Percentiles rank a stretch among this genome's conserved stretches.
phyloP scores from a whole-genome alignment of 1,140 invertebrate species.

The Mactra quadrangularis region DNA sequence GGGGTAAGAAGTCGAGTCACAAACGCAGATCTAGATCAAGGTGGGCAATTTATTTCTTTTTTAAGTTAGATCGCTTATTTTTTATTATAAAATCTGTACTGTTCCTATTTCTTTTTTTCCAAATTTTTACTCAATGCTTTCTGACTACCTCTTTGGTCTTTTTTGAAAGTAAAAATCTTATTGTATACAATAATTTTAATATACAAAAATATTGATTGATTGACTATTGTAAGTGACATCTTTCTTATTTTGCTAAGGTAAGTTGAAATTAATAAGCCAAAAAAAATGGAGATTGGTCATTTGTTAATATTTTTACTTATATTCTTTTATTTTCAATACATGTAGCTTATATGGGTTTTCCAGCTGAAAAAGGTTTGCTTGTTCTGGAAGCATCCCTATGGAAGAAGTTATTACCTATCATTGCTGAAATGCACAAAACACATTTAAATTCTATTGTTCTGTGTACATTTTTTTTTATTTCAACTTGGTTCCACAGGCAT shows the following conservation, averaged over 20 bases:
- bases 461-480: no score
- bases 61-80: neutral
- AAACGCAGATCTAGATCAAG: constrained; percentile 80
- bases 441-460: no score
- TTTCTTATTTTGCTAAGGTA: no score
- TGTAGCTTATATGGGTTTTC: no score
- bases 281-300: no score
- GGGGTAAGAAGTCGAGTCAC: constrained; percentile 80
- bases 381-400: neutral
- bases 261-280: no score
- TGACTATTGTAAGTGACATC: neutral
- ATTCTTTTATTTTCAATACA: no score
- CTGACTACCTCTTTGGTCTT: neutral
- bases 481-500: no score
- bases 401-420: neutral
- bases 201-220: neutral
- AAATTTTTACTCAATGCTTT: no score
- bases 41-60: constrained; percentile 69
- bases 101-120: neutral
- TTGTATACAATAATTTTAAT: neutral
- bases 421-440: no score
- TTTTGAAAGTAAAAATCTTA: neutral
- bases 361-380: no score
- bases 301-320: no score
- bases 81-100: neutral